Evolutionary conservation across 2,113 vertebrate species (phyloP).

Genomic region (Ciconia boyciana): DNA sequence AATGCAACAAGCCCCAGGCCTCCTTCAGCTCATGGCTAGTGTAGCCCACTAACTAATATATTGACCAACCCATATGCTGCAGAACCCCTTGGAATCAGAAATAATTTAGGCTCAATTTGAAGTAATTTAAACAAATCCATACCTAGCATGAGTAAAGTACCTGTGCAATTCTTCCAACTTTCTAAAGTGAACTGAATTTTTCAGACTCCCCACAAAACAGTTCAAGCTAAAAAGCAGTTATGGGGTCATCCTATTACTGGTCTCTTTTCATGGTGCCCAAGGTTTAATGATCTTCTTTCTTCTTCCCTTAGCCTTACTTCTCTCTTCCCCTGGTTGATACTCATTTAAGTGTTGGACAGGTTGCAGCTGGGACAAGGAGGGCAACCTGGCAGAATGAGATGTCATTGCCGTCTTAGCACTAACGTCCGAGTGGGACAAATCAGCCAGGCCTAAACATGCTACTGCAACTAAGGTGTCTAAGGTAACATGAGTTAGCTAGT

Average conservation of each 20-base stretch:
- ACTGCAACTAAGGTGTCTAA: background rate
- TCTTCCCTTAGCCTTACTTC: background rate
- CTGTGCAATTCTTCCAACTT: background rate
- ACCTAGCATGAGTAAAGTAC: background rate
- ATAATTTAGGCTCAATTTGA: background rate
- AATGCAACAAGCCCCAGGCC: fast-evolving
- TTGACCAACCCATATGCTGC: fast-evolving
- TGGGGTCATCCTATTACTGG: background rate
- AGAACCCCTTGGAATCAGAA: background rate
- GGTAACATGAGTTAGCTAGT: background rate
- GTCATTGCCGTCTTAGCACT: background rate
- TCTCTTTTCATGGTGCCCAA: background rate
- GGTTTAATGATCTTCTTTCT: background rate
- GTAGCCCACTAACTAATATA: too few species aligned
- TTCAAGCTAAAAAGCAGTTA: background rate
- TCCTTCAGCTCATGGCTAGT: fast-evolving
- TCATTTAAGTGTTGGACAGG: background rate
- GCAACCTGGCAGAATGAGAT: background rate
- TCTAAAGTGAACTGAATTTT: background rate
- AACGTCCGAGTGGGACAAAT: background rate
- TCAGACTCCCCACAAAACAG: background rate
- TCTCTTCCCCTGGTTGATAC: background rate
- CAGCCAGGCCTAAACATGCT: background rate
- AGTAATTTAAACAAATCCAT: background rate
- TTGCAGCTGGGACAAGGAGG: background rate